phyloP scores from a whole-genome alignment of 1,140 invertebrate species.

The Orius insidiosus region DNA sequence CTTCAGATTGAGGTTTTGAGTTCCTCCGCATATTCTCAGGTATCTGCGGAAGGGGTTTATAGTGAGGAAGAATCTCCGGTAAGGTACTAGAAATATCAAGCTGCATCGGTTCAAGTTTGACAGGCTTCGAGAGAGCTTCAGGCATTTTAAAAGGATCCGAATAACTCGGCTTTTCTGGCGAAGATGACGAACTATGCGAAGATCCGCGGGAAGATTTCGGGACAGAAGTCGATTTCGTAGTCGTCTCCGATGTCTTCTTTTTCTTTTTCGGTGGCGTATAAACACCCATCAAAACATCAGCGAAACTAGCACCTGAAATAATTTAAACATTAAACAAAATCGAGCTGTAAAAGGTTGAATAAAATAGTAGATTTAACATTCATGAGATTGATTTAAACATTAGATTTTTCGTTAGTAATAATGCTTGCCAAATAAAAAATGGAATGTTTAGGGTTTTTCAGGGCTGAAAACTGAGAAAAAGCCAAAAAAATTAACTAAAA shows the following conservation, averaged over 20 bases:
- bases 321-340: slow-evolving; percentile 17
- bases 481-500: no score
- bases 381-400: no score
- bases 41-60: slow-evolving; percentile 43
- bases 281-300: slow-evolving; percentile 54
- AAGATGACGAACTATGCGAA: slow-evolving; percentile 2
- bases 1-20: slow-evolving; percentile 31
- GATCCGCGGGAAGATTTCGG: slow-evolving; percentile 5
- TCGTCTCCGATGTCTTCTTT: slow-evolving; percentile 12
- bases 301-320: slow-evolving; percentile 49
- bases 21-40: slow-evolving; percentile 19
- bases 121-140: slow-evolving; percentile 34
- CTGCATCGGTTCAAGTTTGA: slow-evolving; percentile 44
- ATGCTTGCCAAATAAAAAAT: no score
- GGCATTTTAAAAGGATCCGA: slow-evolving; percentile 13
- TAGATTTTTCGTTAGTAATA: no score
- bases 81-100: slow-evolving; percentile 44
- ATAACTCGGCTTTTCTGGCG: background rate
- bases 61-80: slow-evolving; percentile 58
- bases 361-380: background rate
- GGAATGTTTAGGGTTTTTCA: no score
- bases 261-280: slow-evolving; percentile 24
- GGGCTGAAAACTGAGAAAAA: no score
- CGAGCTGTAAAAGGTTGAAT: slow-evolving; percentile 11
- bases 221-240: background rate